phyloP scores from a whole-genome alignment of 2,888 invertebrate genomes.

The Galerucella calmariensis region DNA sequence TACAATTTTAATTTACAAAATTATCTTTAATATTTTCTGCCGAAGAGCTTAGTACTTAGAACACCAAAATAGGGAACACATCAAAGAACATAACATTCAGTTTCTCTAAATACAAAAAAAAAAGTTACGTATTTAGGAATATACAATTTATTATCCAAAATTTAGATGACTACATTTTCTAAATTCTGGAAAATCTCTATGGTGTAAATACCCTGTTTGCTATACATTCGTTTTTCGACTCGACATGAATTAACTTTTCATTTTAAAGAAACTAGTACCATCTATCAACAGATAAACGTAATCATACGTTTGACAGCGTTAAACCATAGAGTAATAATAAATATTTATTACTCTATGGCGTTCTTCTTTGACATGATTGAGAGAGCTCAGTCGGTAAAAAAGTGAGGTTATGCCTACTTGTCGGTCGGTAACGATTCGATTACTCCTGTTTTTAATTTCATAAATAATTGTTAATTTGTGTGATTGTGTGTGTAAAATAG shows the following conservation, averaged over 20 bases:
- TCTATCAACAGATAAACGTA: neutral
- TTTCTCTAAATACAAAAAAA: neutral
- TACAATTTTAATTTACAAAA: neutral
- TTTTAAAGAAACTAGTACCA: neutral
- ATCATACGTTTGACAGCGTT: too few relatives aligned
- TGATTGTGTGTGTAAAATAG: too few relatives aligned
- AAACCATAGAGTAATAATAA: too few relatives aligned
- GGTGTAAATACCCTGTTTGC: neutral
- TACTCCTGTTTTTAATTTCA: too few relatives aligned
- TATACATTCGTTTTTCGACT: neutral
- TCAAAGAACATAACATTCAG: neutral
- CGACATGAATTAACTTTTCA: neutral
- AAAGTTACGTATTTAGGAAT: neutral
- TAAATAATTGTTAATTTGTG: too few relatives aligned
- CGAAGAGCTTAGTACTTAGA: constrained; percentile 6
- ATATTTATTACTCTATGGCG: too few relatives aligned
- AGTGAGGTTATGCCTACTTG: too few relatives aligned
- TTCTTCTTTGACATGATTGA: too few relatives aligned
- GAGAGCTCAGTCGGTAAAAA: too few relatives aligned
- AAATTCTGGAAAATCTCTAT: neutral
- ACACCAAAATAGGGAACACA: constrained; percentile 14
- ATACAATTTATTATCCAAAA: neutral
- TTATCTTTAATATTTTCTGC: constrained; percentile 11
- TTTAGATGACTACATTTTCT: neutral
- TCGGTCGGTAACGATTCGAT: too few relatives aligned